Base-by-base conservation (phyloP, 2,888 invertebrate species). In the Eupithecia tripunctaria region DNA sequence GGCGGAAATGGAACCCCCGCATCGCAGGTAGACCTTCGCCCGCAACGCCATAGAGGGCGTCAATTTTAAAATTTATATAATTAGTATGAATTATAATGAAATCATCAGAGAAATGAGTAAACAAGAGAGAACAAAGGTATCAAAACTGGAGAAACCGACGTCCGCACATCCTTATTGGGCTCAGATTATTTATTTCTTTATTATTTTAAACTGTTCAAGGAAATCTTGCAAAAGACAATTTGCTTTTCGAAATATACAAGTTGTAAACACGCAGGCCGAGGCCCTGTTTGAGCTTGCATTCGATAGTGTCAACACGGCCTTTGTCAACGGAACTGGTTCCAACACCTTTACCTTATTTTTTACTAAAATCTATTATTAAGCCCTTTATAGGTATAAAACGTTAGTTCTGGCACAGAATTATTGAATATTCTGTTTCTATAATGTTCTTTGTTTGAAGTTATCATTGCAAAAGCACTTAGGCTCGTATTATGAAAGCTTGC, bases 291-390 rank as follows among this genome's bases (percentile, higher is more conserved):
- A 89, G 88, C 87, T 90, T 88, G 87, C 91, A 91, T 91, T 93
- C 91, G 91, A 93, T 92, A 91, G 85, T 89, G 94, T 93, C 92
- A 94, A 94, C 89, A 93, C 75, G 84, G 83, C 86, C 86, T 87
- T 82, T 84, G 86, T 81, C 90, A 89, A 87, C 89, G 91, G 90
- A 91, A 92, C 93, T 88, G 84, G 91, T 88, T 86, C 82, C 86
- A 85, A 87, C 88, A 85, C 84, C 85, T 86, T 86, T 88, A 86
- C 88, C 88, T 85, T 82, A 82, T 81, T 86, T 88, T 88, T 82
- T 90, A 86, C 87, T 86, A 85, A 84, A 87, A 87, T 82, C 85
- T 86, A 85, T 86, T 88, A 85, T 86, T 84, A 84, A 84, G 81
- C 82, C 83, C 80, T 76, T 75, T 64, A 64, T 25, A 73, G 67